phyloP scores from a whole-genome alignment of 2,888 invertebrate genomes.

The Eumerus sabulonum region DNA sequence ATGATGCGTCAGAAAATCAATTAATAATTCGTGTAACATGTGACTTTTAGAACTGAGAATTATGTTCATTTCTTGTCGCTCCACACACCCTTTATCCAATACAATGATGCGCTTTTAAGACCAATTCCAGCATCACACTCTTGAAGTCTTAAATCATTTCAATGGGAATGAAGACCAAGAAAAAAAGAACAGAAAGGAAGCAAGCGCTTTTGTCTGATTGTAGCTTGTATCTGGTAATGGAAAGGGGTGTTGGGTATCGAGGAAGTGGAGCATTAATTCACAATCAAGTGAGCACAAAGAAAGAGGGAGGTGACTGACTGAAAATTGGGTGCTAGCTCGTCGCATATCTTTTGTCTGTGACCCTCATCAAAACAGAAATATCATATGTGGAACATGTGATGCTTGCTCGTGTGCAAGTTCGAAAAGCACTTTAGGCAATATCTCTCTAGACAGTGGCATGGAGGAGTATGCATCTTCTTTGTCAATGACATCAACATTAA shows the following conservation, averaged over 20 bases:
- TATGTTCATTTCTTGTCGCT: slow-evolving; percentile 48
- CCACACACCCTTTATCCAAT: slow-evolving; percentile 38
- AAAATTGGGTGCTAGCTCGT: slow-evolving; percentile 64
- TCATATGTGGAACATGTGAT: slow-evolving; percentile 68
- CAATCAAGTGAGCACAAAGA: slow-evolving; percentile 40
- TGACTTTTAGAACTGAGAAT: slow-evolving; percentile 66
- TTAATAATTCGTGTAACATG: slow-evolving; percentile 76
- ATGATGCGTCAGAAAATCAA: slow-evolving; percentile 78
- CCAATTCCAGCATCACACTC: slow-evolving; percentile 70
- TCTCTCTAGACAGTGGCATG: slow-evolving; percentile 10
- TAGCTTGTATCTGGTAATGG: slow-evolving; percentile 41
- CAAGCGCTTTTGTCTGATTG: slow-evolving; percentile 63
- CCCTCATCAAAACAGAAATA: slow-evolving; percentile 66
- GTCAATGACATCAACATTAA: slow-evolving; percentile 57
- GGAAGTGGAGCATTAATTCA: slow-evolving; percentile 47
- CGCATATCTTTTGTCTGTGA: slow-evolving; percentile 67
- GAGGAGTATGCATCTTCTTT: slow-evolving; percentile 51
- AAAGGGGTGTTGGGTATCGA: slow-evolving; percentile 36
- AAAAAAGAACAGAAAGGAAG: slow-evolving; percentile 64
- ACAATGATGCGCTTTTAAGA: slow-evolving; percentile 68
- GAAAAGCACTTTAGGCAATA: slow-evolving; percentile 13
- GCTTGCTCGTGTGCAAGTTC: not conserved
- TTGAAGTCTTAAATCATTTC: slow-evolving; percentile 75
- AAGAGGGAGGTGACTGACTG: slow-evolving; percentile 57
- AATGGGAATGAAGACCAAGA: slow-evolving; percentile 70